Evolutionary conservation across 2,888 invertebrate genomes (phyloP), one percentile per base, ranked within the genome.

Genomic region (Tetragnatha montana): DNA sequence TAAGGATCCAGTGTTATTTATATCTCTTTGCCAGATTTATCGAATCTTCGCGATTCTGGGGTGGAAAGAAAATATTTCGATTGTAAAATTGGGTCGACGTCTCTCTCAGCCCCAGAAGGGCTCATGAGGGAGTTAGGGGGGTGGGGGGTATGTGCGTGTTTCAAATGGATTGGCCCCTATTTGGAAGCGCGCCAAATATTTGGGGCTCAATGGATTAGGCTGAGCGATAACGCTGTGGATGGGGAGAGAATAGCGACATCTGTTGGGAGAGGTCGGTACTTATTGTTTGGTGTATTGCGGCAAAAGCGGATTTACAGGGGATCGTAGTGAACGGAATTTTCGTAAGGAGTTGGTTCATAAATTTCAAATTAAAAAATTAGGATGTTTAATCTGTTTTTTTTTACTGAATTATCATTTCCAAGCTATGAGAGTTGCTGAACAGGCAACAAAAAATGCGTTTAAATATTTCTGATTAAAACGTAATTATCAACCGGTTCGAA

Each of bases 21-120:
- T 22, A 78, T 60, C 60, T 68, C 60, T 60, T 7, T 60, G 14
- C 74, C 35, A 74, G 50, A 82, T 51, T 82, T 82, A 74, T 74
- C 50, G 17, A 50, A n/a, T 50, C 19, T n/a, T 19, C 76, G 8
- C 49, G 19, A 21, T n/a, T 76, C 49, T 71, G 73, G 21, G 2
- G 8, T 19, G 6, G 50, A 51, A 51, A 21, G 17, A 47, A 78
- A 71, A 71, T 10, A 69, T 87, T 87, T 87, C 87, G 87, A 87
- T 87, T 87, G 81, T 87, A 87, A 87, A 87, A 87, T 87, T 87
- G 80, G 87, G 87, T 87, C 87, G 87, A 75, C 80, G 87, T 81
- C 87, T 81, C 87, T 71, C 50, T 79, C n/a, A 73, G 51, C 50
- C 17, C 86, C 49, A 81, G 87, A 81, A 87, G 87, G 51, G 80